A percentile compares a stretch with the other conserved stretches of the same genome.
These are phyloP conservation scores for Scomber scombrus DNA, from an alignment of 2,113 vertebrate genomes.

Conservation along the genomic window DNA sequence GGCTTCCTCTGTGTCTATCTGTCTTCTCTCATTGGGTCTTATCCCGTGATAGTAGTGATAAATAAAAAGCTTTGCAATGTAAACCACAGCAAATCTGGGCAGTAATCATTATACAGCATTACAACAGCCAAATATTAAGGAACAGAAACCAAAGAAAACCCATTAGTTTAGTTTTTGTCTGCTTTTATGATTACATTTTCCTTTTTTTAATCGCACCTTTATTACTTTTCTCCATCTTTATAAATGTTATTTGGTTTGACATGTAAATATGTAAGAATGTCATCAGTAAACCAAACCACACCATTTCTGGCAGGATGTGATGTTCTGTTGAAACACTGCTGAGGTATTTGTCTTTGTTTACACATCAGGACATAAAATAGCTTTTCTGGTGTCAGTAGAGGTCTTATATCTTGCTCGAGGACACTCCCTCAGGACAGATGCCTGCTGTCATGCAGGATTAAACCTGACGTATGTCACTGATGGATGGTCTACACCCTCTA, in stretches of 20 bases:
- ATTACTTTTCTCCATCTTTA: neutral
- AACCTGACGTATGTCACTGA: conserved; percentile 10
- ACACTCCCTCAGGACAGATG: conserved; percentile 42
- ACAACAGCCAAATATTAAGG: neutral
- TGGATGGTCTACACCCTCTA: conserved; percentile 22
- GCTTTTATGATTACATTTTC: too few relatives aligned
- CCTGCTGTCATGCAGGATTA: conserved; percentile 58
- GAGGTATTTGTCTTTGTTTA: conserved; percentile 57
- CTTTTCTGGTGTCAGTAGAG: conserved; percentile 30
- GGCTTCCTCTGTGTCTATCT: conserved; percentile 60
- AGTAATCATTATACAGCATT: conserved; percentile 37
- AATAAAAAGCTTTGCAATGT: conserved; percentile 36
- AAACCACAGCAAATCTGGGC: conserved; percentile 45
- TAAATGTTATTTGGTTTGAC: neutral
- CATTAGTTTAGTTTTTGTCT: neutral
- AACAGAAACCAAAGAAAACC: neutral
- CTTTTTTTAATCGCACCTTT: too few relatives aligned
- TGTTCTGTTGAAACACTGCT: conserved; percentile 10
- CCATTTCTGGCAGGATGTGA: neutral
- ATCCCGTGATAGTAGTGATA: conserved; percentile 21
- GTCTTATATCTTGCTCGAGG: conserved; percentile 52
- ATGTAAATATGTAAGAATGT: neutral
- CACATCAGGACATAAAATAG: conserved; percentile 38
- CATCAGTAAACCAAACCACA: neutral
- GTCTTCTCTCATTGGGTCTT: conserved; percentile 36